Evolutionary conservation across 2,888 invertebrate genomes (phyloP).

Genomic region (Baccha elongata): DNA sequence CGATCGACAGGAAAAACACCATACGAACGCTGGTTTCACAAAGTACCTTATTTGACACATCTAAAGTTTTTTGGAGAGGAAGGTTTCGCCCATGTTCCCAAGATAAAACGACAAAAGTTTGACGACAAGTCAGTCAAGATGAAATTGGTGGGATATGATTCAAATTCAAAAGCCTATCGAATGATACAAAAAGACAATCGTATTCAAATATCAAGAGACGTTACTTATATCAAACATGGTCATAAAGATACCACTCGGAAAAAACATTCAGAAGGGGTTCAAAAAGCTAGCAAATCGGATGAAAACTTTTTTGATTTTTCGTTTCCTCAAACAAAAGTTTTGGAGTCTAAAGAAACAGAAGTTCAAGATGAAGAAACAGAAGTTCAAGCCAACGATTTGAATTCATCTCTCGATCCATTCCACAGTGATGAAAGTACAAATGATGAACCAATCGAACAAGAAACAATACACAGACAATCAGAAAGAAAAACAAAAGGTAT

Average conservation of each 20-base stretch:
- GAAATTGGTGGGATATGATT: not conserved
- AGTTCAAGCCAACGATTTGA: no score
- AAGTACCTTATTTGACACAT: not conserved
- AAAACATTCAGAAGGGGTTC: not conserved
- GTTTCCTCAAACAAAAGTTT: not conserved
- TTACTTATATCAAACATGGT: no score
- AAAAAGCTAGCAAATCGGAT: not conserved
- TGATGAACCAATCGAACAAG: no score
- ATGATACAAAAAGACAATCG: no score
- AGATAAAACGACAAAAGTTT: not conserved
- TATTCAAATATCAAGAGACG: not conserved
- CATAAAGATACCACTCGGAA: no score
- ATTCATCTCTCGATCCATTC: no score
- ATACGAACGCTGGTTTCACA: not conserved
- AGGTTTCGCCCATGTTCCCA: not conserved
- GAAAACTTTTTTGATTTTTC: not conserved
- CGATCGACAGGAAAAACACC: not conserved
- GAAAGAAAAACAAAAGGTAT: not conserved
- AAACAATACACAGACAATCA: not conserved
- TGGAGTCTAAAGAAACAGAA: no score
- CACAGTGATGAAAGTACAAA: not conserved
- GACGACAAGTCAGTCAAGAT: not conserved
- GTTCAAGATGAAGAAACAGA: no score
- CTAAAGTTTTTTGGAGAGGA: not conserved
- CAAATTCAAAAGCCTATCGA: not conserved